These are phyloP conservation scores for Tiaroga cobitis DNA, from an alignment of 2,797 vertebrate species.

Conservation along the genomic window DNA sequence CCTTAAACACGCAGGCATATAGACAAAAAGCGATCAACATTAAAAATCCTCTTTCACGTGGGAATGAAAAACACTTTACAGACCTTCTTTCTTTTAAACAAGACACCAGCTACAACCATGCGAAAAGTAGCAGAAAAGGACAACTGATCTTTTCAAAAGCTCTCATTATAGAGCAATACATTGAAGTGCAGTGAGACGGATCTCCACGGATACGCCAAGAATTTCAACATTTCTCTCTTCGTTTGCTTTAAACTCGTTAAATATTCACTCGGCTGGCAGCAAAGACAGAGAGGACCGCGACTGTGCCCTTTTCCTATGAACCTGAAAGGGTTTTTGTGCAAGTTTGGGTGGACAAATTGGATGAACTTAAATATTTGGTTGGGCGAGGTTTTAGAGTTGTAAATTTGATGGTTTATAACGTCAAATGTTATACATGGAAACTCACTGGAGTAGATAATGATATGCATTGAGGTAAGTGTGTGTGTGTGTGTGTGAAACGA, in stretches of 20 bases:
- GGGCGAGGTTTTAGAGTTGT: not conserved
- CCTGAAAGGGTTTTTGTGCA: constrained; percentile 28
- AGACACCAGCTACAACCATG: constrained; percentile 51
- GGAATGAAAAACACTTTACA: constrained; percentile 48
- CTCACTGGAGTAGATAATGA: not conserved
- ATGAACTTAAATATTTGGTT: constrained; percentile 39
- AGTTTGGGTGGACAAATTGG: constrained; percentile 31
- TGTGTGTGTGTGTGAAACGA: not conserved
- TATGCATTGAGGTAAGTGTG: not conserved
- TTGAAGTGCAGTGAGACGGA: constrained; percentile 38
- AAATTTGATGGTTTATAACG: not conserved
- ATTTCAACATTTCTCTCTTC: constrained; percentile 51
- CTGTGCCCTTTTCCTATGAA: constrained; percentile 24
- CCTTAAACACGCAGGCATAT: constrained; percentile 39
- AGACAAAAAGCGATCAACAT: constrained; percentile 48
- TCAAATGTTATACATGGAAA: not conserved
- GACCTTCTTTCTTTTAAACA: constrained; percentile 37
- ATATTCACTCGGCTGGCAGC: constrained; percentile 57
- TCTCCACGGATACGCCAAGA: constrained; percentile 50
- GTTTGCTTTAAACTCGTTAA: constrained; percentile 45
- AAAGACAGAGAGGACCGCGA: constrained; percentile 32
- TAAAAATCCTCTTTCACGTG: constrained; percentile 44
- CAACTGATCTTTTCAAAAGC: constrained; percentile 59
- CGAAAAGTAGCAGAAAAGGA: constrained; percentile 49
- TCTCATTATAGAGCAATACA: constrained; percentile 57